These are phyloP conservation scores for Cyphomyrmex costatus DNA, from an alignment of 1,140 invertebrate genomes.

Conservation along the genomic window DNA sequence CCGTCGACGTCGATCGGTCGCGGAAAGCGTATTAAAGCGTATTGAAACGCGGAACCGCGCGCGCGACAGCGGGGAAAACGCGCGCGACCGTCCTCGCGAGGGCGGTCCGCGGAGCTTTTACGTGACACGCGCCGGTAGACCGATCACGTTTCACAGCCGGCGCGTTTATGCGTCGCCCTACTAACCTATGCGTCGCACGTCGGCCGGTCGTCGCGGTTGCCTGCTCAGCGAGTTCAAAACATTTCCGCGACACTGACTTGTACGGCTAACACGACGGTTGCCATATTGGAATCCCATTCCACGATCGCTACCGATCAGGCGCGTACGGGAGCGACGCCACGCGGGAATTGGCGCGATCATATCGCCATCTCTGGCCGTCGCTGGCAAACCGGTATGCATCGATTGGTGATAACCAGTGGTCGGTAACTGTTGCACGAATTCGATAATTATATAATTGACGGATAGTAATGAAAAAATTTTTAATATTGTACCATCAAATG, in stretches of 20 bases:
- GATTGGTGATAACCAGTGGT: too few species aligned
- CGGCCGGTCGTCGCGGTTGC: conserved; percentile 75
- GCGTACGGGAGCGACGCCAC: conserved; percentile 45
- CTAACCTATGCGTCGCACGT: conserved; percentile 78
- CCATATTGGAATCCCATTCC: conserved; percentile 80
- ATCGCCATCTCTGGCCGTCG: neutral
- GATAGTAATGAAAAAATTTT: neutral
- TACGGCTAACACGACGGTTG: conserved; percentile 78
- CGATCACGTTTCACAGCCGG: conserved; percentile 9
- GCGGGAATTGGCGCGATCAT: neutral
- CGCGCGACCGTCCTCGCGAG: conserved; percentile 48
- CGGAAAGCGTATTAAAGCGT: conserved; percentile 34
- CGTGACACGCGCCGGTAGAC: conserved; percentile 64
- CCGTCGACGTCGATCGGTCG: neutral
- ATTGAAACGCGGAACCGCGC: conserved; percentile 31
- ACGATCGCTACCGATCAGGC: conserved; percentile 53
- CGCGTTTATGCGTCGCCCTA: conserved; percentile 59
- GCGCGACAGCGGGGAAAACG: conserved; percentile 11
- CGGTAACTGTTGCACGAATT: too few species aligned
- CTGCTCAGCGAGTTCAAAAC: conserved; percentile 78
- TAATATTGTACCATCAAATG: too few species aligned
- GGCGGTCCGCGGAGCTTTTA: conserved; percentile 22
- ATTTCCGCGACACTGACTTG: conserved; percentile 78
- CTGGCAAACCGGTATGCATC: too few species aligned
- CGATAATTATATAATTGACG: neutral